Evolutionary conservation across 2,797 vertebrate species (phyloP).

Genomic region (Thamnophis elegans): DNA sequence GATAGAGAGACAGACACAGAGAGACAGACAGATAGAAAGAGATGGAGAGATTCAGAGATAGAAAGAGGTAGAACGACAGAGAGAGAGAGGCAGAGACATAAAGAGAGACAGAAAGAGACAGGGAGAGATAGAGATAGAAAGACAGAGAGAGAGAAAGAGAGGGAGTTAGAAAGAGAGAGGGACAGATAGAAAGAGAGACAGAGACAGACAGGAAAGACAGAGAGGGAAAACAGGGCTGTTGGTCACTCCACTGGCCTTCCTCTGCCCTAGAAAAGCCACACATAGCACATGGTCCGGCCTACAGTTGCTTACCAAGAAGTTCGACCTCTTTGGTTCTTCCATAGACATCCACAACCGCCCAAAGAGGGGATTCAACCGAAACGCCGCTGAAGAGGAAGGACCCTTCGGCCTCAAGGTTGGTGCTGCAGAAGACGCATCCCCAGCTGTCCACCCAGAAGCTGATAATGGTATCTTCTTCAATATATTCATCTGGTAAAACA

Average conservation of each 20-base stretch:
- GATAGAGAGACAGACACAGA: no score
- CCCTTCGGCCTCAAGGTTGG: background rate
- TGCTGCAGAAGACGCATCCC: slow-evolving; percentile 60
- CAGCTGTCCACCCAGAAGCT: slow-evolving; percentile 74
- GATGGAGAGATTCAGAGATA: no score
- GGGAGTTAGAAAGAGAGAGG: no score
- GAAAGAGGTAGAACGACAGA: no score
- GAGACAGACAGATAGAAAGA: no score
- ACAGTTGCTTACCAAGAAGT: slow-evolving; percentile 71
- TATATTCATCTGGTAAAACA: slow-evolving; percentile 49
- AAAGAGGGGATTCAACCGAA: slow-evolving; percentile 67
- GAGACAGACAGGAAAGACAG: no score
- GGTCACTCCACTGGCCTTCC: background rate
- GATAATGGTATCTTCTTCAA: slow-evolving; percentile 55
- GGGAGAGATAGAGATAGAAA: no score
- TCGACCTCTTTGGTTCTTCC: slow-evolving; percentile 75
- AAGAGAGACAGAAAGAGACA: no score
- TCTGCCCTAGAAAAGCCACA: background rate
- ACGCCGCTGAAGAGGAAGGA: slow-evolving; percentile 53
- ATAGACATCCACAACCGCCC: slow-evolving; percentile 84
- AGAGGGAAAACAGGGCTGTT: background rate
- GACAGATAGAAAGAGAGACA: no score
- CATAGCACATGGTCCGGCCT: background rate
- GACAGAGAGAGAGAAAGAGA: no score
- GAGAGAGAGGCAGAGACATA: no score